Conservation (phyloP, 2,113 vertebrate species). For the Talpa occidentalis region DNA sequence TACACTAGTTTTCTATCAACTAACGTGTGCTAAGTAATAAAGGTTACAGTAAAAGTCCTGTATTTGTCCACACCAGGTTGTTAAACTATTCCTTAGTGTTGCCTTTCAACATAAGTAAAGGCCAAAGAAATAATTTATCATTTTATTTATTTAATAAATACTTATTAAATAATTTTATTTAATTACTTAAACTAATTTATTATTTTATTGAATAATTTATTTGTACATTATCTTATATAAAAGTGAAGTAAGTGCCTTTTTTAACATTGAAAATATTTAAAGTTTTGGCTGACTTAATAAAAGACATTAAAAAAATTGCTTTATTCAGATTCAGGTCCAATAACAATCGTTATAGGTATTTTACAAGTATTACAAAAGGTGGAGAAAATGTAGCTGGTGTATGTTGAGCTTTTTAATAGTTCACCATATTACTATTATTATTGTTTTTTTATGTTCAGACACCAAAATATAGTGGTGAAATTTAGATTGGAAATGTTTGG, state of each 20-base stretch:
- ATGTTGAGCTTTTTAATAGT: neutral
- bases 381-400: neutral
- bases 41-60: neutral
- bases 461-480: constrained; percentile 16
- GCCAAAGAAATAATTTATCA: neutral
- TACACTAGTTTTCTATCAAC: neutral
- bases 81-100: constrained; percentile 24
- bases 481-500: constrained; percentile 28
- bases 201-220: neutral
- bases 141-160: neutral
- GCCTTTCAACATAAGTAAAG: neutral
- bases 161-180: neutral
- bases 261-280: neutral
- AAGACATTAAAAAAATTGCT: neutral
- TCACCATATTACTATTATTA: neutral
- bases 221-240: neutral
- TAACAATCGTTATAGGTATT: neutral
- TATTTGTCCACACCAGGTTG: neutral
- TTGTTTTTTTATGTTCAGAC: neutral
- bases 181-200: neutral
- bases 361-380: neutral
- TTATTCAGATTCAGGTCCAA: neutral
- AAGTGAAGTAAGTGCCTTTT: neutral
- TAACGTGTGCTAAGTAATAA: neutral
- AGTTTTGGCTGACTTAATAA: neutral